Evolutionary conservation across 92 coral and sea anemone species (phyloP), one percentile per base, ranked within the genome.

Genomic region (Paramuricea clavata): DNA sequence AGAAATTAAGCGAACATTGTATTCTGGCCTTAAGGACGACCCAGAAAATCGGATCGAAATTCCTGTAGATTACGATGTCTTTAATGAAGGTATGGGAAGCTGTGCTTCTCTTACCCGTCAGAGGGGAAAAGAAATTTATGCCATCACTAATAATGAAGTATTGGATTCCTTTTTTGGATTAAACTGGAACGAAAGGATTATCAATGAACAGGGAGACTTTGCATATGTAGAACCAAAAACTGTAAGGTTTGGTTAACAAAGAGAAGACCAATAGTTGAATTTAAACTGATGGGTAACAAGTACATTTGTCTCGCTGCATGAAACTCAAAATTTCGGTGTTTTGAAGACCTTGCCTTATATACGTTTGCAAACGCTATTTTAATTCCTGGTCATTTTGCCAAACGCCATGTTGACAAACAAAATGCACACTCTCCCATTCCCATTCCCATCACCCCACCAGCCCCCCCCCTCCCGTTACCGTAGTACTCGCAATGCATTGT

Each of bases 1-100:
- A 67, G 87, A 69, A 32, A 87, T 81, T 56, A 87, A 71, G 82
- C 78, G 81, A 34, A 87, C 80, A 80, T 72, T 87, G 86, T 81
- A 69, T 57, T 69, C 90, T 27, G 87, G 81, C 47, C 70, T 59
- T 34, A 87, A 82, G 44, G 87, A 87, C 78, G 81, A 87, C 39
- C 82, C 86, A 21, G 81, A 87, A 50, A 68, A 25, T 33, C 27
- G 85, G 27, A 81, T 81, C 57, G 81, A 87, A 87, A 70, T 87
- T 68, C 47, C 61, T 32, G 17, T 81, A 2, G 76, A 88, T 15
- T 31, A 56, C 13, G 90, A 87, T 49, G 75, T 87, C 36, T 86
- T 86, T 23, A 42, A 8, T 17, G 80, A 33, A 19, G 59, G 85
- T 13, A 15, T 86, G 27, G 86, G 81, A 13, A 77, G 36, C 61